Evolutionary conservation across 2,113 vertebrate genomes (phyloP), one percentile per base, ranked within the genome.

Genomic region (Colistium nudipinnis): DNA sequence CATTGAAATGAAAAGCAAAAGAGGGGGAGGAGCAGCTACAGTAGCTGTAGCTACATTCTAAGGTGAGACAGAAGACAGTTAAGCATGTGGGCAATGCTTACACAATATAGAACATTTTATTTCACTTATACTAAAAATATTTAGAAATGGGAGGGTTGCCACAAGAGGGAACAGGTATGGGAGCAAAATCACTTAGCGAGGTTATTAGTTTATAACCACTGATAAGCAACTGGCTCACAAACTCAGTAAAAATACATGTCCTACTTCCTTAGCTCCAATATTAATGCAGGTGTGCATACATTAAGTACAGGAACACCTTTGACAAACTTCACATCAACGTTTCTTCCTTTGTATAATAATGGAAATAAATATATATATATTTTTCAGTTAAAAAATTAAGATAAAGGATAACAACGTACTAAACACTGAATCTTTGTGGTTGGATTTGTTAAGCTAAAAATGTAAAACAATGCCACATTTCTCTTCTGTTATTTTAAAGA

Each of bases 1-100:
- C 45, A 56, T 82, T 70, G 31, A 49, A 76, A 45, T 78, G 48
- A 81, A 78, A 71, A 61, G 65, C 61, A 62, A 56, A 59, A 63
- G 41, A 53, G 30, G 31, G 11, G 4, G 24, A 47, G 47, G 28
- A 17, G 54, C 27, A 13, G 44, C 44, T 43, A 67, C 47, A 62
- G 4, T 17, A 33, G 11, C n/a, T 41, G 4, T 7, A 36, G 17
- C 22, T 20, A 19, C 22, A 31, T 49, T 69, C 55, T 45, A 14
- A 65, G 17, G 17, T 49, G 33, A 41, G 20, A 28, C 53, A 30
- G 7, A 63, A 38, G 43, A 19, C 38, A 54, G 20, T 31, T n/a
- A 27, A 17, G 30, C 4, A 13, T 7, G 16, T 17, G 13, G 31
- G 20, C 13, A 16, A 12, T 8, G 6, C 27, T 35, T 17, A 20